Conservation (phyloP, 2,888 invertebrate genomes). For the Neoitamus cyanurus region DNA sequence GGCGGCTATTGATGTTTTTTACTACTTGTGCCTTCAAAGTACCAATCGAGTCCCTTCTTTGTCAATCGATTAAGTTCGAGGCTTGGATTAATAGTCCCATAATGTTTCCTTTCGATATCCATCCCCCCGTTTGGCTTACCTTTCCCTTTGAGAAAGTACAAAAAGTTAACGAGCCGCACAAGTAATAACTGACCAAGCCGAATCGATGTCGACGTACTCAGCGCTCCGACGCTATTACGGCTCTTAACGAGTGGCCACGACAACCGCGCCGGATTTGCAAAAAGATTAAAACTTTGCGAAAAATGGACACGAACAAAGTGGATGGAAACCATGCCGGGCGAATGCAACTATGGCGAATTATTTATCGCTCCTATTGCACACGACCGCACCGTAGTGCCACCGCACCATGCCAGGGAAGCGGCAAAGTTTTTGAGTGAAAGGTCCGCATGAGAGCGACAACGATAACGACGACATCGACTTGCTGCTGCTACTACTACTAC, state of each 20-base stretch:
- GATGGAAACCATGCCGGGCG: not conserved
- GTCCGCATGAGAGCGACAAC: not conserved
- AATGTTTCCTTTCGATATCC: constrained; percentile 30
- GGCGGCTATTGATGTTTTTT: not conserved
- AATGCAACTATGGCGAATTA: not conserved
- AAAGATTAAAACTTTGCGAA: constrained; percentile 10
- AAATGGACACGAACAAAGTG: not conserved
- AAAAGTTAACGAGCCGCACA: not conserved
- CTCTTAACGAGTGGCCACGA: not conserved
- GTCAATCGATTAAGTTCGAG: not conserved
- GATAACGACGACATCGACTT: not conserved
- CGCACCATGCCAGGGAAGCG: not conserved
- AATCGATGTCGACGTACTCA: not conserved
- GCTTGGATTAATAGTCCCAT: not conserved
- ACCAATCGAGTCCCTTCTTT: not conserved
- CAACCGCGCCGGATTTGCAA: not conserved
- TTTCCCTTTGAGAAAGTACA: constrained; percentile 38
- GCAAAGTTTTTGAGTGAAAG: constrained; percentile 10
- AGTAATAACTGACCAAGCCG: constrained; percentile 26
- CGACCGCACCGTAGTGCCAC: not conserved
- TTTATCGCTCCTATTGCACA: not conserved
- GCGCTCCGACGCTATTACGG: not conserved
- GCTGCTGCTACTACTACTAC: not conserved
- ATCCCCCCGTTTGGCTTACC: not conserved
- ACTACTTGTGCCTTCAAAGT: not conserved